Conservation (phyloP, 1,140 invertebrate species). For the Solenopsis invicta region DNA sequence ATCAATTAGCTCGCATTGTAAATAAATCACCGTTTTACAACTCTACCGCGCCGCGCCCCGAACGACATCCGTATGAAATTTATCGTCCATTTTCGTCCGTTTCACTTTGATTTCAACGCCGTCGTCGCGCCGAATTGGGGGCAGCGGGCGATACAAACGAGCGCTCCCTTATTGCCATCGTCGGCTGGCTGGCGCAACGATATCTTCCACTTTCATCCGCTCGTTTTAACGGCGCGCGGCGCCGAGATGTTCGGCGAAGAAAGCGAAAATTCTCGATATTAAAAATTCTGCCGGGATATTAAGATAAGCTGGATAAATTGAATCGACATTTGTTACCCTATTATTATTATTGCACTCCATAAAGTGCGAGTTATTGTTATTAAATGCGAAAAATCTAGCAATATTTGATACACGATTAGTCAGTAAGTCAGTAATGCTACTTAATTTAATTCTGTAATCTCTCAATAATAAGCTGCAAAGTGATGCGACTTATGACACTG, state of each 20-base stretch:
- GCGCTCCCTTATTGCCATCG: constrained; percentile 30
- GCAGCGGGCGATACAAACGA: neutral
- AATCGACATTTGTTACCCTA: neutral
- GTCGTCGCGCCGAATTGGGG: neutral
- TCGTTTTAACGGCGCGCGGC: neutral
- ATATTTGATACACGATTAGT: neutral
- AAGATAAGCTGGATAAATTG: neutral
- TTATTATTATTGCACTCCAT: neutral
- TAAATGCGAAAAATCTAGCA: neutral
- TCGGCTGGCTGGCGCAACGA: neutral
- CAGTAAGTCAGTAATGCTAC: neutral
- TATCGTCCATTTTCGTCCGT: constrained; percentile 83
- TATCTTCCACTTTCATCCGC: neutral
- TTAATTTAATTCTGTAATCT: neutral
- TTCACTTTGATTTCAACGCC: constrained; percentile 68
- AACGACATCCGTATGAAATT: constrained; percentile 84
- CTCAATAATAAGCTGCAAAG: neutral
- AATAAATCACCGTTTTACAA: constrained; percentile 87
- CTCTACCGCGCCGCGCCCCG: constrained; percentile 76
- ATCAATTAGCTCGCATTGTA: constrained; percentile 86
- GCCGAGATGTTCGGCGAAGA: neutral
- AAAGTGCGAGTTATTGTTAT: neutral
- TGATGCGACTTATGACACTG: neutral
- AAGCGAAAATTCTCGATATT: neutral
- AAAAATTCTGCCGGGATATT: constrained; percentile 20